Percentiles rank a stretch among this genome's conserved stretches.
Conservation (phyloP, 2,113 vertebrate genomes). For the Gila orcuttii region DNA sequence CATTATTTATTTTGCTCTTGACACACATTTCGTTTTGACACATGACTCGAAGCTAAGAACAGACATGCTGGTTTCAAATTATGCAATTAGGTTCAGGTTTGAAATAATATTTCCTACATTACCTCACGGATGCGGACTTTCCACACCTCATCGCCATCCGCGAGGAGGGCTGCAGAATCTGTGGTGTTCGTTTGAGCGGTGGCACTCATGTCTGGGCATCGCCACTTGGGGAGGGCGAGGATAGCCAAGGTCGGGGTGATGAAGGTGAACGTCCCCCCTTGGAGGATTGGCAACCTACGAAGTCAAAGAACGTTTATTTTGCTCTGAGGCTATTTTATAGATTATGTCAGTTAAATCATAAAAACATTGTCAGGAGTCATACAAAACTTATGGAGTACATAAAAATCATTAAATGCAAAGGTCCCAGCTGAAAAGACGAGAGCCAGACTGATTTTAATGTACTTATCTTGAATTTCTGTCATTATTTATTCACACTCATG, state of each 20-base stretch:
- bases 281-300: constrained; percentile 78
- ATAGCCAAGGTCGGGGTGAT: constrained; percentile 80
- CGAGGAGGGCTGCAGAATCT: background rate
- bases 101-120: background rate
- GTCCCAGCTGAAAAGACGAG: too few species aligned
- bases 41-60: background rate
- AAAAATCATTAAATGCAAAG: background rate
- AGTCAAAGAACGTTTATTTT: background rate
- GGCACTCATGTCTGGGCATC: constrained; percentile 62
- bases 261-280: constrained; percentile 81
- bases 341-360: background rate
- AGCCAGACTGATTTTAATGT: too few species aligned
- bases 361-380: constrained; percentile 4
- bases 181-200: constrained; percentile 63
- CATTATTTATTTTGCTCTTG: background rate
- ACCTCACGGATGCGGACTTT: constrained; percentile 79
- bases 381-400: background rate
- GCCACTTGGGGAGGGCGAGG: constrained; percentile 79
- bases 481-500: too few species aligned
- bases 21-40: background rate
- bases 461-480: too few species aligned
- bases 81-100: background rate
- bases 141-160: constrained; percentile 73
- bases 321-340: background rate
- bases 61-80: constrained; percentile 1